A percentile compares a stretch with the other conserved stretches of the same genome.
These are phyloP conservation scores for Yoshiicerus persimilis DNA, from an alignment of 1,140 invertebrate species.

Conservation along the genomic window DNA sequence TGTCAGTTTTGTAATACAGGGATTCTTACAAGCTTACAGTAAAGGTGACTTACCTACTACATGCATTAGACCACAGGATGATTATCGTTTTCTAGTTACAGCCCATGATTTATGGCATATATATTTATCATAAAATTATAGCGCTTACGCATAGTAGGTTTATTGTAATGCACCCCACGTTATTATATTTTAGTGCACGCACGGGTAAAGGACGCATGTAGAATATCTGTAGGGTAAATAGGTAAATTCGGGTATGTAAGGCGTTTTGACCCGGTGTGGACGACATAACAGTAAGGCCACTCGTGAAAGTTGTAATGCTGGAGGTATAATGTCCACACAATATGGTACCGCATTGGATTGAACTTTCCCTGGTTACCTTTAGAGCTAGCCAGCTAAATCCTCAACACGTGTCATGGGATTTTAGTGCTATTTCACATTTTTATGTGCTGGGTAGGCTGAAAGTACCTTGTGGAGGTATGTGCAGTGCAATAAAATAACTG, in stretches of 20 bases:
- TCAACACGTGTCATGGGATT: slow-evolving; percentile 19
- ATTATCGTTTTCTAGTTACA: too few relatives aligned
- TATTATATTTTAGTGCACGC: neutral
- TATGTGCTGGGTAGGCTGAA: neutral
- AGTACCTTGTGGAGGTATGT: neutral
- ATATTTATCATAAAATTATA: too few relatives aligned
- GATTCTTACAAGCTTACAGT: too few relatives aligned
- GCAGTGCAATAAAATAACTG: neutral
- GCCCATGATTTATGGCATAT: too few relatives aligned
- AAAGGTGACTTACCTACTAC: too few relatives aligned
- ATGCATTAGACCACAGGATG: too few relatives aligned
- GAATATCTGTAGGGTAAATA: neutral
- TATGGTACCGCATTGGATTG: neutral
- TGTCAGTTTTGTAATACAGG: too few relatives aligned
- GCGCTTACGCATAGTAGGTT: neutral
- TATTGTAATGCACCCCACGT: neutral
- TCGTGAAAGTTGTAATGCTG: neutral
- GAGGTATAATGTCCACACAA: neutral
- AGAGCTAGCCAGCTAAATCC: neutral
- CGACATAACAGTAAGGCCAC: neutral
- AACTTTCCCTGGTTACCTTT: neutral
- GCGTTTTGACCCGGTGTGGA: neutral
- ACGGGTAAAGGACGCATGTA: neutral
- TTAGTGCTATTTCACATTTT: neutral
- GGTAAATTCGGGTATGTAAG: neutral